Evolutionary conservation across 2,113 vertebrate genomes (phyloP), one percentile per base, ranked within the genome.

Genomic region (Lophochroa leadbeateri): DNA sequence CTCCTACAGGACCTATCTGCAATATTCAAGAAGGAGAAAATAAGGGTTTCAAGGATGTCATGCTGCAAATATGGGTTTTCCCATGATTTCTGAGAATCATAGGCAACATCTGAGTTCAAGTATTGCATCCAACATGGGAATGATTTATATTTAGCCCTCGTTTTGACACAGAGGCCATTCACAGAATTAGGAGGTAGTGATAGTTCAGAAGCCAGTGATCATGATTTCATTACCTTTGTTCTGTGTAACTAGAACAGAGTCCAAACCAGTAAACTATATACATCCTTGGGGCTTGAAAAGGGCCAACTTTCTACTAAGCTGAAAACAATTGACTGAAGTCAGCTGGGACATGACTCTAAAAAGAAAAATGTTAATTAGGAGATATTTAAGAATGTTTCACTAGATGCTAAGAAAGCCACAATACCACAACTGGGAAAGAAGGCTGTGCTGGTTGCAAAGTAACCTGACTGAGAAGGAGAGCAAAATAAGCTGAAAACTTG

Each of bases 361-460:
- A 83, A 87, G 83, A 95, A 96, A 89, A 96, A 96, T 76, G 61
- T 82, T 87, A 87, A 92, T 89, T 96, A 79, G 78, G 44, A 89
- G 81, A 76, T 82, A 81, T 82, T 95, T 89, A 95, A 84, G 93
- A 92, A 71, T 94, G 84, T 96, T 92, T 89, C 74, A 78, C 69
- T 87, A 57, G 35, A 92, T 82, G 77, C 49, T 87, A 82, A 72
- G 80, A 89, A 96, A 94, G n/a, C 86, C 94, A 85, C 95, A 93
- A 82, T 76, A 86, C 81, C 96, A 95, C 93, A 92, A n/a, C 2
- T 92, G 91, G 70, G 77, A 89, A 84, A 61, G 35, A 72, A 87
- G 69, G 18, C 57, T 82, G 20, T 29, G 29, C 39, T 87, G 39
- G 77, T 82, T 84, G 67, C 81, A 89, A 87, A 95, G 91, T 61